Evolutionary conservation across 2,888 invertebrate genomes (phyloP), one percentile per base, ranked within the genome.

Genomic region (Eulithis prunata): DNA sequence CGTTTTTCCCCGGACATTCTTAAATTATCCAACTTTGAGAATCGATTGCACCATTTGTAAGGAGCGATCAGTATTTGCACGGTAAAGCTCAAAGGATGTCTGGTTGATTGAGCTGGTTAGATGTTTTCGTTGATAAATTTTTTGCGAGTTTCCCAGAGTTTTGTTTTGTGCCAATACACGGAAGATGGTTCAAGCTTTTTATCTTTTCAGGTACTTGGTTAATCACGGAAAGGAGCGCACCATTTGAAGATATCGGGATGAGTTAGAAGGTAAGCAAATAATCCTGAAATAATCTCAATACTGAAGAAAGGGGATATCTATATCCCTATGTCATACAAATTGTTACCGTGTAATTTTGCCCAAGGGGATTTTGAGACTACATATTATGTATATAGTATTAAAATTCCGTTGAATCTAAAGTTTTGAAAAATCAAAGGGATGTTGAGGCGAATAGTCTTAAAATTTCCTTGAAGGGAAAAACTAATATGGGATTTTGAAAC

Each of bases 1-100:
- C 78, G 79, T 75, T 81, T 87, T 87, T 87, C 84, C 69, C 78
- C 74, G 79, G 75, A 81, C 83, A 82, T 86, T 86, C 89, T 86
- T 85, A 80, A 88, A 91, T 89, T 90, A 89, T 90, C 87, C 87
- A 76, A 72, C 72, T 76, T 79, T 78, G 77, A 79, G 86, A 85
- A 90, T 90, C 90, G 87, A 90, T 90, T 84, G 88, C 75, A 75
- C 71, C 78, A 75, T 71, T 71, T 78, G 79, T 68, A 71, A 57
- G 77, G 76, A 78, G 74, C 83, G 86, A 86, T 86, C 85, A 86
- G 89, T 84, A 91, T 88, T 83, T 85, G 78, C 86, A 83, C 91
- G 91, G 90, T 89, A 81, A 77, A 82, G 79, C 82, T 88, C 91
- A 90, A 91, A 90, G 91, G 84, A 86, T 83, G 80, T 75, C 77